Evolutionary conservation across 2,888 invertebrate genomes (phyloP).

Genomic region (Iphiclides podalirius): DNA sequence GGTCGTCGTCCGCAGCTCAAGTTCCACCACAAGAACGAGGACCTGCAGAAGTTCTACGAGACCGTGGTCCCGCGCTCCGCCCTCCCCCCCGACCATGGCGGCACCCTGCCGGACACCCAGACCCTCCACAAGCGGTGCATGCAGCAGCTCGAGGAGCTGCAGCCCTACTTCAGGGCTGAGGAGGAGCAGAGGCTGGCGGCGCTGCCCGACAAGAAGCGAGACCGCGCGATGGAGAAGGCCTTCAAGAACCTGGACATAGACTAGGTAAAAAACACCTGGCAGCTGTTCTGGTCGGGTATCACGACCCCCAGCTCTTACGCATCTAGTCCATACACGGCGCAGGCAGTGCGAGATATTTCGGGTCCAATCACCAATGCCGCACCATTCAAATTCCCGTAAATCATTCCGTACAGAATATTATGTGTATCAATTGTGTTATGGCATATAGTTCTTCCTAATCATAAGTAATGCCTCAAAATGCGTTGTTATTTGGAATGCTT

Average conservation of each 20-base stretch:
- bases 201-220: slow-evolving; percentile 62
- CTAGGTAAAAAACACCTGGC: slow-evolving; percentile 55
- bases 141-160: slow-evolving; percentile 52
- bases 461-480: too few relatives aligned
- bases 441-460: too few relatives aligned
- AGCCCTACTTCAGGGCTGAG: slow-evolving; percentile 63
- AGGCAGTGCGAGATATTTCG: too few relatives aligned
- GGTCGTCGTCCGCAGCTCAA: slow-evolving; percentile 76
- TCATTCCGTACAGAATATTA: too few relatives aligned
- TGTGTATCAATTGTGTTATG: too few relatives aligned
- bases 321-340: too few relatives aligned
- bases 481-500: too few relatives aligned
- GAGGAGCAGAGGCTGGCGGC: slow-evolving; percentile 64
- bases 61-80: slow-evolving; percentile 77
- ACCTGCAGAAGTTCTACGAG: slow-evolving; percentile 77
- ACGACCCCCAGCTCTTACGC: too few relatives aligned
- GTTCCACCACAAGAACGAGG: slow-evolving; percentile 78
- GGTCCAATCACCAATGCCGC: too few relatives aligned
- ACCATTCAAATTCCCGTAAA: too few relatives aligned
- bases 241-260: slow-evolving; percentile 87
- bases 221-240: slow-evolving; percentile 82
- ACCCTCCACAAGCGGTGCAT: slow-evolving; percentile 65
- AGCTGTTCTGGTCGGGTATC: too few relatives aligned
- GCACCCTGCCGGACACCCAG: slow-evolving; percentile 74
- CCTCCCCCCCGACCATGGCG: slow-evolving; percentile 82